phyloP scores from a whole-genome alignment of 2,113 vertebrate species.

The Aphyosemion australe region DNA sequence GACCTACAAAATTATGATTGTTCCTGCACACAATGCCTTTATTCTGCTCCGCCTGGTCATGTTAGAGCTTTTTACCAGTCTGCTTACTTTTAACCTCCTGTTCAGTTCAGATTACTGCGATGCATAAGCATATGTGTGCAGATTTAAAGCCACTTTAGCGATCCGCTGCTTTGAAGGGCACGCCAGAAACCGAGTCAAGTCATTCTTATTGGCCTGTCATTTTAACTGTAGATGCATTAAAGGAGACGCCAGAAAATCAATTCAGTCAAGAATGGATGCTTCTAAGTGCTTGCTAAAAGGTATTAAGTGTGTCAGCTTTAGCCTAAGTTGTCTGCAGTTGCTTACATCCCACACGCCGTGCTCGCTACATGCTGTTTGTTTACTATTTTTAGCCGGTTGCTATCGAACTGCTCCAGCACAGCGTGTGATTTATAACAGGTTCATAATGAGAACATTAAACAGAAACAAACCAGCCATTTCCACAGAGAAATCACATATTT shows the following conservation, averaged over 20 bases:
- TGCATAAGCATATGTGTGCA: background rate
- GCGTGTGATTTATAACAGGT: background rate
- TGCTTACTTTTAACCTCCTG: background rate
- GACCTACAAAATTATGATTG: background rate
- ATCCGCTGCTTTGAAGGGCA: conserved; percentile 19
- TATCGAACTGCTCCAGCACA: background rate
- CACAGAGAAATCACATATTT: background rate
- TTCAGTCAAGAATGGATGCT: conserved; percentile 27
- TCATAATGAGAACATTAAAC: conserved; percentile 2
- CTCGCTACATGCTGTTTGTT: background rate
- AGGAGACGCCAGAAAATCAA: conserved; percentile 39
- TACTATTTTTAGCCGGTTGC: conserved; percentile 2
- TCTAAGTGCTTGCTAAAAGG: conserved; percentile 26
- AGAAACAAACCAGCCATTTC: background rate
- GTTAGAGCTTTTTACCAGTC: background rate
- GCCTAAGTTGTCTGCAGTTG: conserved; percentile 8
- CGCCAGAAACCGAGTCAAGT: conserved; percentile 10
- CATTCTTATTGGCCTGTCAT: conserved; percentile 33
- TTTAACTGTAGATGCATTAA: conserved; percentile 26
- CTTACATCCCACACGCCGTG: conserved; percentile 1
- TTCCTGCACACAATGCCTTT: background rate
- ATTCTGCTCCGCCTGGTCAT: background rate
- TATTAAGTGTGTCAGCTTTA: conserved; percentile 22
- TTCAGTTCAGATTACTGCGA: background rate
- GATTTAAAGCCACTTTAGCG: conserved; percentile 17